phyloP scores from a whole-genome alignment of 1,140 invertebrate species.

The Telenomus remus region DNA sequence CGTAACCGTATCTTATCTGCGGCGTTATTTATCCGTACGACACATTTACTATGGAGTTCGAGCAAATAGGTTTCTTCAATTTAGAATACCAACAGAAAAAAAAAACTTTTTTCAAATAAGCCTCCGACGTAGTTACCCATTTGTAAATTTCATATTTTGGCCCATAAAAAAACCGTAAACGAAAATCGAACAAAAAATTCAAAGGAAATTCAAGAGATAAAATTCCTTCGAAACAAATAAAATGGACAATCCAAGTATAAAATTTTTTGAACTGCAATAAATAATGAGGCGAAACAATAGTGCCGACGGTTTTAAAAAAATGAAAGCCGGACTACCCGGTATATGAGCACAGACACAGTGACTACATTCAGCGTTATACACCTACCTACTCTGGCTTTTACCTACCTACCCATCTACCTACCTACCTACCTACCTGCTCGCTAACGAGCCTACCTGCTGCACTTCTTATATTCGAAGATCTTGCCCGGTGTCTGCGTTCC shows the following conservation, averaged over 20 bases:
- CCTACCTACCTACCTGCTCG: conserved; percentile 72
- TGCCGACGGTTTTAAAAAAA: background rate
- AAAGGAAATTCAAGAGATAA: background rate
- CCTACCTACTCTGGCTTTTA: conserved; percentile 62
- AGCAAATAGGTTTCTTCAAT: conserved; percentile 2
- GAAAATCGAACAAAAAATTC: background rate
- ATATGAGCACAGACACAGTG: conserved; percentile 63
- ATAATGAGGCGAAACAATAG: conserved; percentile 3
- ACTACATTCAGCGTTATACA: conserved; percentile 70
- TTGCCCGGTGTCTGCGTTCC: conserved; percentile 39
- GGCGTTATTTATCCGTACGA: conserved; percentile 6
- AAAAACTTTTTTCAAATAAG: background rate
- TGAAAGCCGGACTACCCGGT: conserved; percentile 65
- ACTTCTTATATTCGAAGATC: conserved; percentile 70
- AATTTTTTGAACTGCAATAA: background rate
- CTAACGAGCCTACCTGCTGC: conserved; percentile 75
- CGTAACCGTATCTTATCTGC: conserved; percentile 5
- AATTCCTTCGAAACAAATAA: background rate
- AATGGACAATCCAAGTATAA: background rate
- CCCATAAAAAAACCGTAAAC: background rate
- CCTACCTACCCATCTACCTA: conserved; percentile 73
- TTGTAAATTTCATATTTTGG: background rate
- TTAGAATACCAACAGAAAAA: background rate
- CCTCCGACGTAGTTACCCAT: background rate
- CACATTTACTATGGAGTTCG: conserved; percentile 1